Percentiles rank a stretch among this genome's conserved stretches.
Conservation (phyloP, 2,888 invertebrate species). For the Cheilosia grossa region DNA sequence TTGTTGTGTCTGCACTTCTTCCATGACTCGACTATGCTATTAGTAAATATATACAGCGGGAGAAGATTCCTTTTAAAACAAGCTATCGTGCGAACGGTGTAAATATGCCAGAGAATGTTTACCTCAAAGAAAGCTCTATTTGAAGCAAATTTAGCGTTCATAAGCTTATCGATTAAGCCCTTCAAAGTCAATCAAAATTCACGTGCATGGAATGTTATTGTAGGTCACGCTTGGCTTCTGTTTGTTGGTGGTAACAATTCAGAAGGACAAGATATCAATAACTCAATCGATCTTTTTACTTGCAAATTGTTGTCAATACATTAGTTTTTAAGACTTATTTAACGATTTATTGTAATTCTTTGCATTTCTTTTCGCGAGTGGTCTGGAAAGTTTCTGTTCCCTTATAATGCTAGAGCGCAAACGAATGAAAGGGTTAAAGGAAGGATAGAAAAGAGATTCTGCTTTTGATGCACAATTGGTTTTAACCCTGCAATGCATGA, state of each 20-base stretch:
- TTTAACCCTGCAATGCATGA: too few relatives aligned
- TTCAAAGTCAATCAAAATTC: slow-evolving; percentile 60
- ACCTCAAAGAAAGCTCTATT: slow-evolving; percentile 43
- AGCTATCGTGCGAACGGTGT: slow-evolving; percentile 37
- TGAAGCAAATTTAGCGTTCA: slow-evolving; percentile 16
- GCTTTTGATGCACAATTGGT: too few relatives aligned
- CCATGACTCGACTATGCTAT: slow-evolving; percentile 28
- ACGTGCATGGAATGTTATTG: slow-evolving; percentile 51
- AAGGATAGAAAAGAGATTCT: too few relatives aligned
- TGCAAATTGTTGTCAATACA: too few relatives aligned
- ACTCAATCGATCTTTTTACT: background rate
- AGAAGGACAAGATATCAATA: too few relatives aligned
- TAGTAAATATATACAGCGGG: slow-evolving; percentile 39
- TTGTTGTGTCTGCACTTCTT: slow-evolving; percentile 71
- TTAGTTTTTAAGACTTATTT: too few relatives aligned
- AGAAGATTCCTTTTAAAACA: slow-evolving; percentile 28
- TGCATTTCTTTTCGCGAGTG: too few relatives aligned
- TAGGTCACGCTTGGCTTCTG: slow-evolving; percentile 48
- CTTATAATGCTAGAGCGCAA: too few relatives aligned
- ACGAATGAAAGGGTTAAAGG: too few relatives aligned
- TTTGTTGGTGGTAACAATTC: background rate
- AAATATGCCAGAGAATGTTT: slow-evolving; percentile 59
- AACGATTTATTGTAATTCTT: too few relatives aligned
- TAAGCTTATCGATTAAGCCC: slow-evolving; percentile 56
- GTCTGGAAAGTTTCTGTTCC: too few relatives aligned